Percentiles rank a stretch among this genome's conserved stretches.
phyloP scores from a whole-genome alignment of 2,888 invertebrate species.

The Bhutanitis thaidina region DNA sequence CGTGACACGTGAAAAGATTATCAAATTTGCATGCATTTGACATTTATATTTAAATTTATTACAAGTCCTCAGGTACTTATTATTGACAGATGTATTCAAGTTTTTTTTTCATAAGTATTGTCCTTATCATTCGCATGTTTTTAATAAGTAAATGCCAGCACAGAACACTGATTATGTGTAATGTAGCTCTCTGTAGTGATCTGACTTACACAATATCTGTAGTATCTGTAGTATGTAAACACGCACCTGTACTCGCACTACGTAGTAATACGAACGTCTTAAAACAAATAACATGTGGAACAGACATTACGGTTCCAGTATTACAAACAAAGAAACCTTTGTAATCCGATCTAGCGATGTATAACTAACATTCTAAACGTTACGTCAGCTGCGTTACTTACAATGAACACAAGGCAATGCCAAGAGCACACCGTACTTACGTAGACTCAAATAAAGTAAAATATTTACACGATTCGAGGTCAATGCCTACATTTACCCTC shows the following conservation, averaged over 20 bases:
- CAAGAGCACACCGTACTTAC: constrained; percentile 23
- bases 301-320: constrained; percentile 3
- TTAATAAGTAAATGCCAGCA: too few relatives aligned
- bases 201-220: too few relatives aligned
- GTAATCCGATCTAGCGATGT: constrained; percentile 36
- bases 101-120: too few relatives aligned
- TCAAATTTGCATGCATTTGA: too few relatives aligned
- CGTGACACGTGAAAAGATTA: too few relatives aligned
- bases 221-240: not conserved
- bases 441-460: constrained; percentile 10
- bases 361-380: constrained; percentile 48
- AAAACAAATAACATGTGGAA: constrained; percentile 9
- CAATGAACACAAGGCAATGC: constrained; percentile 28
- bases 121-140: too few relatives aligned
- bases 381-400: constrained; percentile 31
- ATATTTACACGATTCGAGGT: constrained; percentile 16
- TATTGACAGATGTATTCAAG: too few relatives aligned
- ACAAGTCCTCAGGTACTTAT: too few relatives aligned
- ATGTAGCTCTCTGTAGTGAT: too few relatives aligned
- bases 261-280: constrained; percentile 8
- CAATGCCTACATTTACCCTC: not conserved
- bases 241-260: not conserved
- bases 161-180: too few relatives aligned
- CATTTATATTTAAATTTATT: too few relatives aligned
- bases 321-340: constrained; percentile 44